These are phyloP conservation scores for Nannoperca australis DNA, from an alignment of 2,797 vertebrate genomes.

Conservation along the genomic window DNA sequence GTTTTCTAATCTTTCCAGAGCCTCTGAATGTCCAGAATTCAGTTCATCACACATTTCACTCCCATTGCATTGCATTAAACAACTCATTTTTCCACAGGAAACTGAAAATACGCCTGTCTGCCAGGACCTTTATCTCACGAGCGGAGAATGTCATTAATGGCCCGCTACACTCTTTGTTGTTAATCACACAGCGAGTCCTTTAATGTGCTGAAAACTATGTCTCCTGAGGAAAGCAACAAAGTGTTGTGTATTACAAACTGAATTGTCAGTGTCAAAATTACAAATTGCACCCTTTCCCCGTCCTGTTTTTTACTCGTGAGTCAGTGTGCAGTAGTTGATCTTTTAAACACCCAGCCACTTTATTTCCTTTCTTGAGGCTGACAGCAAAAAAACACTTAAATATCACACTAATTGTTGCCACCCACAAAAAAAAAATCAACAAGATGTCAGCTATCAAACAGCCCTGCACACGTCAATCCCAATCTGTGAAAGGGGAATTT, in stretches of 20 bases:
- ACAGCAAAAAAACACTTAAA: constrained; percentile 33
- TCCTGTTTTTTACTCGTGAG: constrained; percentile 10
- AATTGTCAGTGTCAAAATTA: constrained; percentile 46
- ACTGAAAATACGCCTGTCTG: constrained; percentile 45
- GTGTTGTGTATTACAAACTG: constrained; percentile 25
- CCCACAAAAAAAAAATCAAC: background rate
- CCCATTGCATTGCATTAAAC: constrained; percentile 36
- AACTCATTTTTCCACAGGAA: constrained; percentile 65
- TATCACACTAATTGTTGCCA: constrained; percentile 25
- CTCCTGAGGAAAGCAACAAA: constrained; percentile 33
- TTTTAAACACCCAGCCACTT: background rate
- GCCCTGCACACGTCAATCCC: background rate
- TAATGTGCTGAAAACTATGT: constrained; percentile 51
- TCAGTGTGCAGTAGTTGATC: constrained; percentile 4
- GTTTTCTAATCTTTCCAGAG: constrained; percentile 58
- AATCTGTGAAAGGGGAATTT: constrained; percentile 5
- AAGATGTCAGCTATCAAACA: constrained; percentile 21
- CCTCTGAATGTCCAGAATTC: constrained; percentile 46
- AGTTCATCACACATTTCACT: constrained; percentile 34
- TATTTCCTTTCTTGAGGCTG: constrained; percentile 16
- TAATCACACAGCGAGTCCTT: constrained; percentile 64
- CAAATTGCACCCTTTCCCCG: constrained; percentile 26
- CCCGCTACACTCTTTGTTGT: constrained; percentile 47
- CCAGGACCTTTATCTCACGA: constrained; percentile 62
- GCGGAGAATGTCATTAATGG: constrained; percentile 58